A percentile compares a stretch with the other conserved stretches of the same genome.
Conservation (phyloP, 2,888 invertebrate genomes). For the Erebia epiphron region DNA sequence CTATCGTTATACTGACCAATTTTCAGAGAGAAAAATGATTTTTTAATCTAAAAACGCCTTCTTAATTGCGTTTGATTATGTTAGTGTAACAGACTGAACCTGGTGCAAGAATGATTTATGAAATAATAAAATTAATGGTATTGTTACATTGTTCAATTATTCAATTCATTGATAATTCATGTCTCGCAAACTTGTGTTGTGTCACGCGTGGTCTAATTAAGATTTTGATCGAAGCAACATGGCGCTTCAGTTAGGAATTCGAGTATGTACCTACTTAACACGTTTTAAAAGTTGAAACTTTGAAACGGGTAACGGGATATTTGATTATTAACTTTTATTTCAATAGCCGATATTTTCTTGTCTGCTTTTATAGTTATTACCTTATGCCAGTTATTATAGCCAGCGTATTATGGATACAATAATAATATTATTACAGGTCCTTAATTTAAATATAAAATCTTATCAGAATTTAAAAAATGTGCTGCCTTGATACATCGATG, state of each 20-base stretch:
- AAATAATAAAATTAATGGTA: slow-evolving; percentile 43
- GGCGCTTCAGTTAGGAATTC: not conserved
- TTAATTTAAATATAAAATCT: not conserved
- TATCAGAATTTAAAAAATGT: too few relatives aligned
- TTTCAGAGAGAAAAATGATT: not conserved
- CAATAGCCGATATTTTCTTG: too few relatives aligned
- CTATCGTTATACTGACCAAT: not conserved
- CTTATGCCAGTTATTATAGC: too few relatives aligned
- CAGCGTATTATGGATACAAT: not conserved
- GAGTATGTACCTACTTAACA: not conserved
- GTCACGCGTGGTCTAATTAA: slow-evolving; percentile 22
- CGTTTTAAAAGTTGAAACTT: not conserved
- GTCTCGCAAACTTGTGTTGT: slow-evolving; percentile 28
- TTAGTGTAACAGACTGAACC: too few relatives aligned
- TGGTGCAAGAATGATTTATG: slow-evolving; percentile 28
- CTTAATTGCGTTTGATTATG: not conserved
- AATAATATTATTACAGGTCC: not conserved
- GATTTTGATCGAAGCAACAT: slow-evolving; percentile 4
- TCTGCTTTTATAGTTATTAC: too few relatives aligned
- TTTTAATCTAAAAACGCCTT: not conserved
- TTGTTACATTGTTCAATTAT: slow-evolving; percentile 47
- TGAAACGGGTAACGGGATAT: too few relatives aligned
- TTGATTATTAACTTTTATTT: too few relatives aligned
- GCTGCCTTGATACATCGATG: too few relatives aligned
- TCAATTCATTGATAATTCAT: slow-evolving; percentile 38